Evolutionary conservation across 2,888 invertebrate species (phyloP), one percentile per base, ranked within the genome.

Genomic region (Biston betularia): DNA sequence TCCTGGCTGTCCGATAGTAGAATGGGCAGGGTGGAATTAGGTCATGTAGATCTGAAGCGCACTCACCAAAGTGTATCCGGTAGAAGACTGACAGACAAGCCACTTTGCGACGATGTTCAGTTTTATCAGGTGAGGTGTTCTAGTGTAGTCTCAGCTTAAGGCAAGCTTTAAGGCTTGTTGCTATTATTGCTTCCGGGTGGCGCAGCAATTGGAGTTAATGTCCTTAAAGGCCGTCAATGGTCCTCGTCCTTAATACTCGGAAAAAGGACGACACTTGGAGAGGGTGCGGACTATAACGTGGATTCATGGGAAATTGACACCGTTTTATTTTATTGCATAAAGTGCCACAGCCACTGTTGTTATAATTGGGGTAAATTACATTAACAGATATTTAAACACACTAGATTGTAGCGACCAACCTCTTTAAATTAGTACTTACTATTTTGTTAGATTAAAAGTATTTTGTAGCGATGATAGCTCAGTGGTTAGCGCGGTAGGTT

Each of bases 191-290:
- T 45, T 61, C 52, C 65, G 48, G 48, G 54, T 40, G 57, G 57
- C 64, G 54, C 52, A 59, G 55, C 65, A 65, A 65, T 65, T 61
- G 56, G 45, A 61, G 61, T 61, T 65, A 65, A 65, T 65, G 65
- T 57, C 40, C 49, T 65, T 60, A 56, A 65, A 65, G 50, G 60
- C 50, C 56, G 61, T 52, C 61, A 57, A 65, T 61, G 61, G 61
- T 11, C 40, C 52, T 65, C 46, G 61, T 60, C 49, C 56, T 52
- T 65, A 52, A 56, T 61, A 61, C 46, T 57, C 45, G 40, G 50
- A 65, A 59, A 65, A 60, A 59, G 60, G 50, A 52, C 50, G 56
- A 33, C 50, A 55, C 42, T 53, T 50, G n/a, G 42, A 55, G 53
- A 56, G 49, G 56, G 46, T 60, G 46, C 65, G 55, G 48, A 15